phyloP scores from a whole-genome alignment of 2,113 vertebrate species.

The Leucosticte australis region DNA sequence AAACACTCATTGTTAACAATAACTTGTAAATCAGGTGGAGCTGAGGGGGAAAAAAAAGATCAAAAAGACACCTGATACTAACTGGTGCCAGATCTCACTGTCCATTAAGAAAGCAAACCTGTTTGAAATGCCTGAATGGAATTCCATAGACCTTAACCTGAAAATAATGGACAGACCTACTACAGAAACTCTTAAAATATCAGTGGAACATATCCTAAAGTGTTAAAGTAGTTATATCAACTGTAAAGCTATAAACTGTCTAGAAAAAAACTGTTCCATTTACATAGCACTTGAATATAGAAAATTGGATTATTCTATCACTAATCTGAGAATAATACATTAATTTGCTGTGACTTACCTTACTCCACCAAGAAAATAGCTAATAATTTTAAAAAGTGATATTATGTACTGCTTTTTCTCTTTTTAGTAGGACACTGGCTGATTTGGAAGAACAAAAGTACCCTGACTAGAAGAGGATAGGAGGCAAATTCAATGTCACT shows the following conservation, averaged over 20 bases:
- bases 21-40: background rate
- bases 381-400: background rate
- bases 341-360: background rate
- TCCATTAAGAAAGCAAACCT: background rate
- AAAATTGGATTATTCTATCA: background rate
- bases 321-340: background rate
- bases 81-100: background rate
- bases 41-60: background rate
- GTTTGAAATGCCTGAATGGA: background rate
- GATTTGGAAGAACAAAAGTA: background rate
- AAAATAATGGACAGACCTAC: background rate
- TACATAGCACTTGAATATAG: background rate
- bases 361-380: background rate
- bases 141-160: background rate
- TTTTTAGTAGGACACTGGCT: background rate
- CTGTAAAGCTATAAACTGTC: background rate
- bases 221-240: background rate
- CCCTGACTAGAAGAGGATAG: background rate
- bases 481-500: background rate
- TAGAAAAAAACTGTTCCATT: background rate
- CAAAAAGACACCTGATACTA: background rate
- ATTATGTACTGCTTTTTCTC: background rate
- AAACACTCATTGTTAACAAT: background rate
- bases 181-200: background rate
- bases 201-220: background rate